A percentile compares a stretch with the other conserved stretches of the same genome.
Conservation (phyloP, 2,113 vertebrate genomes). For the Passer domesticus region DNA sequence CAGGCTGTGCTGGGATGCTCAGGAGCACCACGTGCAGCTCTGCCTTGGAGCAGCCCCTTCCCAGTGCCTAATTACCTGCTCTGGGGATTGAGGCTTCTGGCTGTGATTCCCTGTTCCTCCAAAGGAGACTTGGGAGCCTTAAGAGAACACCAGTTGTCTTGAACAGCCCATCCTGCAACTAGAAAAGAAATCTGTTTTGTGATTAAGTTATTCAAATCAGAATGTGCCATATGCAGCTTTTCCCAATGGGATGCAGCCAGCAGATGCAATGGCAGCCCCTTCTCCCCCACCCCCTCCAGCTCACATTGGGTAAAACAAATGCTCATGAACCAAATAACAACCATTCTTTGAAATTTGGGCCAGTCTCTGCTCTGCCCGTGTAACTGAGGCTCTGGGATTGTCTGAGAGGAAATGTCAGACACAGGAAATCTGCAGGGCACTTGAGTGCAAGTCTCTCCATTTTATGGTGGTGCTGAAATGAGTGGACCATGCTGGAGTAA, state of each 20-base stretch:
- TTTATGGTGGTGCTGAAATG: rapidly evolving
- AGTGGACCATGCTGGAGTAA: not conserved
- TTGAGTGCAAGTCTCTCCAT: not conserved
- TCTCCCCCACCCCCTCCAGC: not conserved
- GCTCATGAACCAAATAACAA: not conserved
- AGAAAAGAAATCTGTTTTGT: not conserved
- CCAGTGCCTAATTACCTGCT: not conserved
- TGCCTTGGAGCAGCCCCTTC: not conserved
- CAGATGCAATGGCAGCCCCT: not conserved
- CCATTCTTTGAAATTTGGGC: not conserved
- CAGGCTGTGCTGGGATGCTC: not conserved
- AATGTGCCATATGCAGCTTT: not conserved
- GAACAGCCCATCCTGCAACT: not conserved
- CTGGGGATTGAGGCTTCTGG: not conserved
- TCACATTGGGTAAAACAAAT: not conserved
- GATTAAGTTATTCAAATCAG: not conserved
- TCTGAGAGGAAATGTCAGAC: not conserved
- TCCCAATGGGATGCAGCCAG: not conserved
- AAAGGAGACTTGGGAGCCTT: not conserved
- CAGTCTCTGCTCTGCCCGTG: not conserved
- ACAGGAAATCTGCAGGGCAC: not conserved
- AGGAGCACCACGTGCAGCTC: rapidly evolving
- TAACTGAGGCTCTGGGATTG: not conserved
- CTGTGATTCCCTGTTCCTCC: not conserved
- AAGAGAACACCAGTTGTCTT: not conserved